Evolutionary conservation across 2,113 vertebrate genomes (phyloP).

Genomic region (Menidia beryllina): DNA sequence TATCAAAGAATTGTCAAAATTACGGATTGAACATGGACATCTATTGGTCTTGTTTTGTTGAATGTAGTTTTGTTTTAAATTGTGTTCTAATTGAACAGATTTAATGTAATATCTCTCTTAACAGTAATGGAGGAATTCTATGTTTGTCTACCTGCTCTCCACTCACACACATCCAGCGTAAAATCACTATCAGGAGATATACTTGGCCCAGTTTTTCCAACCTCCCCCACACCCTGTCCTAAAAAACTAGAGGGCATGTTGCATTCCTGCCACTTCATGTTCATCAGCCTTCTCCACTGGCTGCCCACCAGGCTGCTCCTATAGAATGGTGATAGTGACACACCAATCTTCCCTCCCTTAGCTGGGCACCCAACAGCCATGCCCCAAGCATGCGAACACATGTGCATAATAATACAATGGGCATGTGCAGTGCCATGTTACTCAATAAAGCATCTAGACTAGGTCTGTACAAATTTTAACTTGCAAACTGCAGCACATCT

Average conservation of each 20-base stretch:
- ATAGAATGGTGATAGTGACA: slow-evolving; percentile 41
- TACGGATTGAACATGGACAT: too few relatives aligned
- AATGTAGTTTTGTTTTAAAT: too few relatives aligned
- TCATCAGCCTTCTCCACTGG: slow-evolving; percentile 68
- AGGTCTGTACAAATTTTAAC: not conserved
- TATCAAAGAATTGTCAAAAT: too few relatives aligned
- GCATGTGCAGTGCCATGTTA: not conserved
- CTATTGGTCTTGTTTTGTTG: too few relatives aligned
- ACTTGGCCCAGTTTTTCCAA: slow-evolving; percentile 27
- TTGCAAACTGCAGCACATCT: slow-evolving; percentile 30
- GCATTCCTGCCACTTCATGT: slow-evolving; percentile 73
- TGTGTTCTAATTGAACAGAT: too few relatives aligned
- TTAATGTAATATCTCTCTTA: slow-evolving; percentile 29
- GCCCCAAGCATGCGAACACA: slow-evolving; percentile 31
- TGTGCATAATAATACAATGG: slow-evolving; percentile 4
- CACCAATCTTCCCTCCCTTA: slow-evolving; percentile 11
- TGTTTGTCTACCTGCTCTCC: slow-evolving; percentile 32
- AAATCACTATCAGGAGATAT: slow-evolving; percentile 17
- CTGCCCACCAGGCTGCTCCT: slow-evolving; percentile 51
- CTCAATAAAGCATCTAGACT: not conserved
- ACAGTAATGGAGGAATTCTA: slow-evolving; percentile 29
- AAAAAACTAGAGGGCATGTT: slow-evolving; percentile 51
- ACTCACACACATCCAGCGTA: not conserved
- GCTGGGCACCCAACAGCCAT: slow-evolving; percentile 21
- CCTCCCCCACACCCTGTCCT: slow-evolving; percentile 23